phyloP scores from a whole-genome alignment of 2,113 vertebrate genomes.

The Fulmarus glacialis region DNA sequence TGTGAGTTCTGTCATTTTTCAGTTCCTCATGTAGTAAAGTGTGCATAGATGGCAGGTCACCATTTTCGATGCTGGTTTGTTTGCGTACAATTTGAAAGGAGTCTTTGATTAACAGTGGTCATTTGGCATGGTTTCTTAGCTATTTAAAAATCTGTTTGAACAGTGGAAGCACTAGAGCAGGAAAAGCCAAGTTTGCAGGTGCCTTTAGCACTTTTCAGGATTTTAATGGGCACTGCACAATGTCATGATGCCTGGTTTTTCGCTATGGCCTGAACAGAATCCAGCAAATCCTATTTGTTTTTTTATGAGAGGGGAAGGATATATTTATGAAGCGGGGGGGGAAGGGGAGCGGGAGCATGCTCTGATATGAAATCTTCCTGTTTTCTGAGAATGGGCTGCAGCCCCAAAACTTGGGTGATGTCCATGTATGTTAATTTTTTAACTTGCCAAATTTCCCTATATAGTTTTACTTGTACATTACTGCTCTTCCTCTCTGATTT shows the following conservation, averaged over 20 bases:
- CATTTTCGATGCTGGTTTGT: neutral
- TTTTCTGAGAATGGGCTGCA: neutral
- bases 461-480: neutral
- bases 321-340: neutral
- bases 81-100: slow-evolving; percentile 14
- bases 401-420: neutral
- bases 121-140: neutral
- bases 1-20: neutral
- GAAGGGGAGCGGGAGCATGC: too few relatives aligned
- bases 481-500: neutral
- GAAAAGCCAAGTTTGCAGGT: slow-evolving; percentile 6
- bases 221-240: neutral
- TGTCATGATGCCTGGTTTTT: neutral
- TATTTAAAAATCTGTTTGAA: neutral
- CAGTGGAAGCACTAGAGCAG: neutral
- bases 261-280: neutral
- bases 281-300: neutral
- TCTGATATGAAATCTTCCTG: neutral
- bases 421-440: neutral
- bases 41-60: neutral
- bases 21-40: neutral
- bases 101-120: neutral
- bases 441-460: neutral
- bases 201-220: neutral
- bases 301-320: neutral